phyloP scores from a whole-genome alignment of 2,888 invertebrate genomes.

The Harmothoe impar region DNA sequence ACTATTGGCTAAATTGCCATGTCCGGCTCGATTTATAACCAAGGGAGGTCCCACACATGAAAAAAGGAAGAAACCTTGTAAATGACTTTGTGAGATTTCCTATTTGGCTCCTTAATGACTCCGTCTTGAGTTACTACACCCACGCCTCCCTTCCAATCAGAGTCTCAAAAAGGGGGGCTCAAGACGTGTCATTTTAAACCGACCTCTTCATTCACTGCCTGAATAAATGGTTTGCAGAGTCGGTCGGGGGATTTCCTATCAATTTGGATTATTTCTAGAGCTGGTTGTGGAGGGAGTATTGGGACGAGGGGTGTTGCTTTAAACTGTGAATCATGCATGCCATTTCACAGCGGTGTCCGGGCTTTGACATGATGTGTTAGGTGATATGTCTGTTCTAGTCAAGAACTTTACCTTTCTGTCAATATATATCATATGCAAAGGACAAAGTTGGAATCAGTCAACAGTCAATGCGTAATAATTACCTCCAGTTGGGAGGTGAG shows the following conservation, averaged over 20 bases:
- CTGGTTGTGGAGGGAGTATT: neutral
- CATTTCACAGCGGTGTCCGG: neutral
- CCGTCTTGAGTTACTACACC: constrained; percentile 23
- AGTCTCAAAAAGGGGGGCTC: too few relatives aligned
- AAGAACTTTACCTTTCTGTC: neutral
- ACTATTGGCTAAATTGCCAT: too few relatives aligned
- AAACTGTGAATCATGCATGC: neutral
- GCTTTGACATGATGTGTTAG: neutral
- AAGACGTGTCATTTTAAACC: too few relatives aligned
- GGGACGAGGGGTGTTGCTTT: neutral
- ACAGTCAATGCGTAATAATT: neutral
- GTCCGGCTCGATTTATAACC: too few relatives aligned
- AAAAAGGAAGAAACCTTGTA: too few relatives aligned
- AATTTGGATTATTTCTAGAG: neutral
- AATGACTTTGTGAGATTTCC: too few relatives aligned
- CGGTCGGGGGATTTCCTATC: neutral
- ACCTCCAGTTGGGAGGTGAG: neutral
- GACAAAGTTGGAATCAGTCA: neutral
- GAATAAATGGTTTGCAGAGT: constrained; percentile 1
- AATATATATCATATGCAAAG: too few relatives aligned
- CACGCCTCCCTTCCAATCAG: constrained; percentile 2
- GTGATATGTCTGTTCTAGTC: neutral
- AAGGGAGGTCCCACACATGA: too few relatives aligned
- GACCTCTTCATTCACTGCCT: neutral
- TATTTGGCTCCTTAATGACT: neutral